Base-by-base conservation (phyloP, 2,797 vertebrate genomes). In the Syncerus caffer region DNA sequence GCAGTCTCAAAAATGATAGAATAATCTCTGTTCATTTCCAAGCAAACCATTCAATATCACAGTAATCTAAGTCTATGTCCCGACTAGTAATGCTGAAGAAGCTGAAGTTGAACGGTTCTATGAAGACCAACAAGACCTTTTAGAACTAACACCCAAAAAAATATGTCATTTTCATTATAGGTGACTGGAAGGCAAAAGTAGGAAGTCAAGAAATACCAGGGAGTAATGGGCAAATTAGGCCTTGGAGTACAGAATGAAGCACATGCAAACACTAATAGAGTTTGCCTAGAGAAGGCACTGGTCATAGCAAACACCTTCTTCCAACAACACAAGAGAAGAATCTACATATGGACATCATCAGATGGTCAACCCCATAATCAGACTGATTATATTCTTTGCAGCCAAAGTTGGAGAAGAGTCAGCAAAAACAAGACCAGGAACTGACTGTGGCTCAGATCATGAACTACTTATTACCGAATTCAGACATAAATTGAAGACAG, bases 331-430 rank as follows among this genome's bases (percentile, higher is more conserved):
- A 67, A 67, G n/a, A 67, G n/a, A 11, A 67, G 2, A 21, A 34
- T 34, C n/a, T 67, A 67, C 17, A 67, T 19, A 11, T 67, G 64
- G n/a, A 67, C 9, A 6, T 34, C 9, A 67, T n/a, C n/a, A 67
- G 9, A 34, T 67, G n/a, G n/a, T 67, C n/a, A 34, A 67, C 4
- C 1, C 64, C 0, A 0, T 11, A 21, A 67, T 67, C 17, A 67
- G 64, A 21, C 2, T 34, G n/a, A 67, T 67, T 34, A 34, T 34
- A 67, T 67, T 67, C 2, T 67, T 19, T 67, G 64, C 17, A 67
- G 17, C 31, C n/a, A 67, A 67, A 67, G n/a, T 21, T 67, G 64
- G 64, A 21, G 17, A 67, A 21, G 17, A 67, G 17, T 34, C 4
- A 34, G 17, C 9, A 34, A 34, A 67, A 67, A 19, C 9, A 67